These are phyloP conservation scores for Nudaria mundana DNA, from an alignment of 2,888 invertebrate genomes.

Conservation along the genomic window DNA sequence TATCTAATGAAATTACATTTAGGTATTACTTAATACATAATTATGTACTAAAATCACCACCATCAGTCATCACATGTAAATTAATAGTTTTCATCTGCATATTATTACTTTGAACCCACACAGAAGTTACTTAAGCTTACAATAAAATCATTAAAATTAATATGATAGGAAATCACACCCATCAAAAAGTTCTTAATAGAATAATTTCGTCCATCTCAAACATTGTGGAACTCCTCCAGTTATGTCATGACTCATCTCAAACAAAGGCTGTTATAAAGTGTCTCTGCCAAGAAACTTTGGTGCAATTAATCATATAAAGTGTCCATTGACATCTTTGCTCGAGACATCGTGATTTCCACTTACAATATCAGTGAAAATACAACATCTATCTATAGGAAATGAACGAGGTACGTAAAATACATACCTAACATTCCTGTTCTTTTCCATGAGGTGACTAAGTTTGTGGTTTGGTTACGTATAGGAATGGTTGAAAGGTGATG, in stretches of 20 bases:
- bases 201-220: constrained; percentile 45
- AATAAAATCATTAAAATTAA: constrained; percentile 24
- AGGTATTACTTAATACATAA: no score
- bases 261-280: constrained; percentile 46
- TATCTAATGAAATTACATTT: no score
- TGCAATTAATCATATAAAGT: constrained; percentile 47
- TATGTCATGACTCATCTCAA: constrained; percentile 35
- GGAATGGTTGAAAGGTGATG: no score
- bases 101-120: background rate
- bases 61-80: background rate
- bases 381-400: no score
- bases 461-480: no score
- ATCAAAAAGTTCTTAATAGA: constrained; percentile 42
- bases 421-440: no score
- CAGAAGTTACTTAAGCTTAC: constrained; percentile 17
- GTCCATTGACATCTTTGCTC: constrained; percentile 38
- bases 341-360: constrained; percentile 34
- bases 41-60: no score
- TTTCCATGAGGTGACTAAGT: no score
- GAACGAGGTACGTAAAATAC: no score
- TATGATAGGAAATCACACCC: constrained; percentile 33
- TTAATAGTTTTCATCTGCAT: background rate
- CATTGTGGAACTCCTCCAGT: constrained; percentile 39
- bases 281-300: constrained; percentile 30
- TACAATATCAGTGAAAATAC: constrained; percentile 27